Conservation (phyloP, 2,113 vertebrate species). For the Condylura cristata region DNA sequence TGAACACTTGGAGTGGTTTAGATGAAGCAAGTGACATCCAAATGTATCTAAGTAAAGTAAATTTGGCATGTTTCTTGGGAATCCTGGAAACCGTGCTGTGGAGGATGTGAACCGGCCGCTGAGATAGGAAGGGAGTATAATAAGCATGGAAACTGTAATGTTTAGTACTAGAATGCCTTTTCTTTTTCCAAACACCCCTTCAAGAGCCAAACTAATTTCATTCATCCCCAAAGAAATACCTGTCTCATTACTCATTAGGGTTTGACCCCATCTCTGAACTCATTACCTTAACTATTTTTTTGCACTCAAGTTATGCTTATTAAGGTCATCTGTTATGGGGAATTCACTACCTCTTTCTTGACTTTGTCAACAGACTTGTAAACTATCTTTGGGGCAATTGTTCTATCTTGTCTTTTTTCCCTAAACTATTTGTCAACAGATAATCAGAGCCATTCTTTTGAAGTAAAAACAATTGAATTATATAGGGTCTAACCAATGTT, state of each 20-base stretch:
- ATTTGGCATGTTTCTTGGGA: neutral
- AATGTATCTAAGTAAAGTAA: neutral
- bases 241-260: neutral
- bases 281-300: neutral
- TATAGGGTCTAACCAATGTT: neutral
- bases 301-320: neutral
- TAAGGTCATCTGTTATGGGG: neutral
- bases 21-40: neutral
- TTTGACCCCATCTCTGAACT: neutral
- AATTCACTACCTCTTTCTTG: neutral
- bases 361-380: neutral
- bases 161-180: neutral
- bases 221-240: neutral
- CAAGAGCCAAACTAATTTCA: neutral
- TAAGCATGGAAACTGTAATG: neutral
- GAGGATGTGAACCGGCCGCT: neutral
- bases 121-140: neutral
- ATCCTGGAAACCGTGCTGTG: neutral
- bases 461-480: conserved; percentile 14
- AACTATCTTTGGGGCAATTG: neutral
- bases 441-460: neutral
- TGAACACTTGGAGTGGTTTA: neutral
- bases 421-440: neutral
- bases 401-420: neutral
- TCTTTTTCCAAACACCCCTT: neutral